Evolutionary conservation across 2,797 vertebrate genomes (phyloP), one percentile per base, ranked within the genome.

Genomic region (Hypotaenidia okinawae): DNA sequence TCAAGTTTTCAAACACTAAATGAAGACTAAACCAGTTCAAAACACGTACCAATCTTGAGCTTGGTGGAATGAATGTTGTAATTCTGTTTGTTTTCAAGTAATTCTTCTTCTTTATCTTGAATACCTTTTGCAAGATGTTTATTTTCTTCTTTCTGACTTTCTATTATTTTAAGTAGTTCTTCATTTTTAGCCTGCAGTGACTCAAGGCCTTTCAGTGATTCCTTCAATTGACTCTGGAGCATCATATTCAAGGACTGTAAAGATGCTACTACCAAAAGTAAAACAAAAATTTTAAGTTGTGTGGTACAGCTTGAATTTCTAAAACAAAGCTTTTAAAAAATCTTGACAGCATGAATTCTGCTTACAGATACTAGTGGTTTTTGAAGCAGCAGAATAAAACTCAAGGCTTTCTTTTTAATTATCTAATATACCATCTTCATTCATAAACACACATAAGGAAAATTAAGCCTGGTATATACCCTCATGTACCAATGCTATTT

Each of bases 151-250:
- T 96, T 98, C 92, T 98, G 98, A 90, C 84, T 95, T 93, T 97
- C 97, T 83, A 98, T 96, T 72, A 98, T 87, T 94, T 97, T 97
- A 90, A 98, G 93, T 11, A 99, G 97, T 13, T 98, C 98, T 72
- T 98, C 84, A 47, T 99, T 98, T 95, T 98, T 98, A n/a, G 93
- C 96, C 90, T 98, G 98, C 39, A 99, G 96, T 16, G 97, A 97
- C 85, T 98, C 98, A 57, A 99, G 97, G 25, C 96, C 97, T 93
- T 95, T 97, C 66, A 98, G 96, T 6, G 98, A 98, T 9, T 98
- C 96, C 8, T 93, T 88, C 83, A 99, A 96, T 70, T 99, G 98
- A 91, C 97, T 97, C 91, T 99, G 98, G 59, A 99, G 97, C 37
- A 97, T 91, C 43, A 97, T 37, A 74, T 98, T 98, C 94, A 98